These are phyloP conservation scores for Spodoptera litura DNA, from an alignment of 1,140 invertebrate genomes.

Conservation along the genomic window DNA sequence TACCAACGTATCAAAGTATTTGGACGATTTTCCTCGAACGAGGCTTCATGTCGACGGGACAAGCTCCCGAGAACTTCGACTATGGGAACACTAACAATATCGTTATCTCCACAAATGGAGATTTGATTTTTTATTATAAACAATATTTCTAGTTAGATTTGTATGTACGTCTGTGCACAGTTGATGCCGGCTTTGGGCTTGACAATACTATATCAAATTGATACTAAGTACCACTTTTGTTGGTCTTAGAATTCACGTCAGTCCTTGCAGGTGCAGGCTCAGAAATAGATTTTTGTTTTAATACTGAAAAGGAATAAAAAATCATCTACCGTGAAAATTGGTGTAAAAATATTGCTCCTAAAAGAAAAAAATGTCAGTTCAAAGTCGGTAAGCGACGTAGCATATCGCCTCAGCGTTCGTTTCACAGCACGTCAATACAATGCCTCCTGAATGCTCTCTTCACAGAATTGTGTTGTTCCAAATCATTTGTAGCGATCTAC, in stretches of 20 bases:
- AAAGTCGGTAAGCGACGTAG: conserved; percentile 26
- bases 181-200: conserved; percentile 31
- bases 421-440: conserved; percentile 47
- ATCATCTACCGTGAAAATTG: no score
- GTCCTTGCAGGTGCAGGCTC: no score
- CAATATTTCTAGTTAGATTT: conserved; percentile 37
- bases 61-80: conserved; percentile 46
- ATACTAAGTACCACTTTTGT: no score
- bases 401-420: conserved; percentile 50
- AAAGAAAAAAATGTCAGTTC: not conserved
- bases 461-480: not conserved
- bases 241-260: no score
- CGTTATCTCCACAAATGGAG: conserved; percentile 80
- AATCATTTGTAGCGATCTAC: conserved; percentile 17
- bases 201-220: not conserved
- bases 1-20: conserved; percentile 54
- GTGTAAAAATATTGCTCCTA: no score
- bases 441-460: conserved; percentile 35
- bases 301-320: no score
- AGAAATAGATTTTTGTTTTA: no score
- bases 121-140: conserved; percentile 62
- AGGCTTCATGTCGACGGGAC: conserved; percentile 28
- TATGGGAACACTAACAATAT: conserved; percentile 62
- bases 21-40: conserved; percentile 30
- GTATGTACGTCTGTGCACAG: conserved; percentile 25